Conservation (phyloP, 2,888 invertebrate genomes). For the Axea sp. region DNA sequence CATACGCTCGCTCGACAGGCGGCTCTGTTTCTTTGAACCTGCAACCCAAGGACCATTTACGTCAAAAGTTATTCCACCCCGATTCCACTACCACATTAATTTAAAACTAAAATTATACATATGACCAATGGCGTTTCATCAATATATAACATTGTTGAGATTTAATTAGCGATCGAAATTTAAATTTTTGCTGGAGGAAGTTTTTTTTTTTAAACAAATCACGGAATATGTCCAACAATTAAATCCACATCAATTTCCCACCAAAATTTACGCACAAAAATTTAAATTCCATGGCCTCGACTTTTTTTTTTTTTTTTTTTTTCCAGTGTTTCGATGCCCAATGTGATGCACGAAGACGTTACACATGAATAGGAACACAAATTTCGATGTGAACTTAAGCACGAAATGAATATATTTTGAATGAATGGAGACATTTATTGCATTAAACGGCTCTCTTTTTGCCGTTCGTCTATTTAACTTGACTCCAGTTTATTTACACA, state of each 20-base stretch:
- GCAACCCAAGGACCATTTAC: conserved; percentile 81
- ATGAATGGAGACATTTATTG: conserved; percentile 25
- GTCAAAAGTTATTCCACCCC: conserved; percentile 69
- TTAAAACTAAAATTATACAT: conserved; percentile 74
- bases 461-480: conserved; percentile 33
- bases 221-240: no score
- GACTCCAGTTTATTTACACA: conserved; percentile 19
- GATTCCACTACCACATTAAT: conserved; percentile 65
- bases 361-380: conserved; percentile 29
- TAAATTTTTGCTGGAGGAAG: conserved; percentile 23
- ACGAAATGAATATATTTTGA: conserved; percentile 45
- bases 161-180: background rate
- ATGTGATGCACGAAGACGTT: conserved; percentile 14
- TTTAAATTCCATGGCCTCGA: no score
- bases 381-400: conserved; percentile 38
- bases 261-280: no score
- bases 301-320: no score
- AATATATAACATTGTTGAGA: no score
- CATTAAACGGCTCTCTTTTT: background rate
- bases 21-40: conserved; percentile 93
- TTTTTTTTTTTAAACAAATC: no score
- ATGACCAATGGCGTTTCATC: conserved; percentile 35
- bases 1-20: conserved; percentile 91
- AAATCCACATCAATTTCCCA: no score
- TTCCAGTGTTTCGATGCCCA: background rate